Evolutionary conservation across 1,140 invertebrate species (phyloP), one percentile per base, ranked within the genome.

Genomic region (Drosophila quadrilineata): DNA sequence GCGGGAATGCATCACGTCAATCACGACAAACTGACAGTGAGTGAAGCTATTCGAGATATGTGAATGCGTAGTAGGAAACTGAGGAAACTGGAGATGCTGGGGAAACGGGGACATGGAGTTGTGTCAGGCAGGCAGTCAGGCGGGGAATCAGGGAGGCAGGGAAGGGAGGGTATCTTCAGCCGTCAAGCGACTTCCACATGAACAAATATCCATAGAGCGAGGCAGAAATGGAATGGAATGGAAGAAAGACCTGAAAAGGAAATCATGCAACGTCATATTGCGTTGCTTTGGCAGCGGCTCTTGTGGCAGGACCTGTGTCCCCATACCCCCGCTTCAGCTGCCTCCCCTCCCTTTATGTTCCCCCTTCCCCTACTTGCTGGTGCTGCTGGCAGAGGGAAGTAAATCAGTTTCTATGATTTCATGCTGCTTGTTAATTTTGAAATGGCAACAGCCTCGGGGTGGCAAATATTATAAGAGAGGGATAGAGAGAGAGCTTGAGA

Each of bases 401-500:
- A 70, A 70, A 77, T 82, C 68, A 82, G 59, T 71, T 84, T 84
- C 57, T 77, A 74, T 84, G 65, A 84, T 84, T 85, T 65, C 79
- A 41, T 33, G 65, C 65, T 58, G 62, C 65, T 74, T 62, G 73
- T 82, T 84, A 77, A 82, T 82, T 76, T 84, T 57, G 33, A 66
- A 71, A 73, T 73, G 50, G 64, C 38, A 75, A 58, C 29, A 48
- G 63, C 26, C 33, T 8, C 4, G 36, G 29, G 71, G 56, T 73
- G 71, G 52, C 48, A 65, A 29, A 31, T 22, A 43, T 29, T 14
- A 31, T 17, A 45, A 9, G 6, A 16, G 9, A 9, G 10, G 19
- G 2, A 12, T 6, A 1, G 1, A 9, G 6, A 5, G 35, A n/a
- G n/a, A n/a, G n/a, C n/a, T n/a, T n/a, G 16, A 35, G 33, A 0